Percentiles rank a stretch among this genome's conserved stretches.
phyloP scores from a whole-genome alignment of 2,797 vertebrate genomes.

The Spinibarbus caldwelli region DNA sequence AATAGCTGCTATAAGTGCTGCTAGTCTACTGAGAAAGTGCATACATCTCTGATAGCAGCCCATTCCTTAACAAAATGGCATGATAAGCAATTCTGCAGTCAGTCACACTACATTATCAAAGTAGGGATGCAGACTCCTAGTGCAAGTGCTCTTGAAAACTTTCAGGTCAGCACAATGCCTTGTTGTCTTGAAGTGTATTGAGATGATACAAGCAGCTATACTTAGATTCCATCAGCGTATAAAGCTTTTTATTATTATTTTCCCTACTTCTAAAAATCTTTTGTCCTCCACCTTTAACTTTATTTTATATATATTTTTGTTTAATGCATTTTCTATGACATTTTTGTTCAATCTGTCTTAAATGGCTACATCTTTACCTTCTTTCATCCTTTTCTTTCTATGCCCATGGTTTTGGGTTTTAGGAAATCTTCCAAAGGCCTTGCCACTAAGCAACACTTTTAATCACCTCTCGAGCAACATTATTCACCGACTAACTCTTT shows the following conservation, averaged over 20 bases:
- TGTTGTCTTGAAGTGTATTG: neutral
- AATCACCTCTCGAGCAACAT: constrained; percentile 60
- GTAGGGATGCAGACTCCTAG: constrained; percentile 8
- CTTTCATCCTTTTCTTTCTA: constrained; percentile 59
- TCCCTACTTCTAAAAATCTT: constrained; percentile 59
- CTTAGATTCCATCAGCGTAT: constrained; percentile 82
- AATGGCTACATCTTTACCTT: constrained; percentile 50
- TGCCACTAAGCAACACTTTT: constrained; percentile 76
- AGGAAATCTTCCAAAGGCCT: constrained; percentile 75
- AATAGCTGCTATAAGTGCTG: too few species aligned
- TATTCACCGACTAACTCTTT: constrained; percentile 72
- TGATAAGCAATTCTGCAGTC: constrained; percentile 22
- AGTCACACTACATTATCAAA: constrained; percentile 37
- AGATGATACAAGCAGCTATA: constrained; percentile 65
- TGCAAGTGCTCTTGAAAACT: constrained; percentile 32
- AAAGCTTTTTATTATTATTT: constrained; percentile 74
- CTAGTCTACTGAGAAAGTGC: constrained; percentile 37
- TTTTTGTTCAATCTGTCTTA: constrained; percentile 51
- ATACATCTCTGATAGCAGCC: constrained; percentile 37
- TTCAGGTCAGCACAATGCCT: constrained; percentile 21
- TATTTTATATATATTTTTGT: constrained; percentile 55
- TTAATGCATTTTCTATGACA: constrained; percentile 47
- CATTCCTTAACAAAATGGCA: constrained; percentile 22
- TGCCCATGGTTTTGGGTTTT: constrained; percentile 74
- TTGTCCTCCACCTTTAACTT: constrained; percentile 62